These are phyloP conservation scores for Callitettix versicolor DNA, from an alignment of 1,140 invertebrate species.

Conservation along the genomic window DNA sequence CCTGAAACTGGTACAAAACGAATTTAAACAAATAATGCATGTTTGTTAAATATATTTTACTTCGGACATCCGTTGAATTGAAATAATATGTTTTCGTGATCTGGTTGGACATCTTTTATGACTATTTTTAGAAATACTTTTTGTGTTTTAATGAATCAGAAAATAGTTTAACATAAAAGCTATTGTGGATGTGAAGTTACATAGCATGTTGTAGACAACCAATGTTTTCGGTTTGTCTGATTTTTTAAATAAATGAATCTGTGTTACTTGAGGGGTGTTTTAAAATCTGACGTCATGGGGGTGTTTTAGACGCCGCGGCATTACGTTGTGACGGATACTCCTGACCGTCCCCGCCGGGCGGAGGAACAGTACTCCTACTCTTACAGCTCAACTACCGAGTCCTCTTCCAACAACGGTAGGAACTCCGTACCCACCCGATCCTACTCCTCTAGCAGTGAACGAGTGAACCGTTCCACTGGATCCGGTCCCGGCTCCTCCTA, in stretches of 20 bases:
- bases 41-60: too few relatives aligned
- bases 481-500: slow-evolving; percentile 49
- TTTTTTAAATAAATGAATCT: too few relatives aligned
- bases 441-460: slow-evolving; percentile 54
- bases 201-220: too few relatives aligned
- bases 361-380: slow-evolving; percentile 75
- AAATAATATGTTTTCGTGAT: neutral
- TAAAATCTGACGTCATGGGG: slow-evolving; percentile 16
- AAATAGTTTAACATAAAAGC: too few relatives aligned
- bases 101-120: too few relatives aligned
- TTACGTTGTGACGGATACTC: slow-evolving; percentile 70
- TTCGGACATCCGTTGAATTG: too few relatives aligned
- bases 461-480: slow-evolving; percentile 46
- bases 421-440: slow-evolving; percentile 45
- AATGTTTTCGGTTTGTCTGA: too few relatives aligned
- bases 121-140: too few relatives aligned
- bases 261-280: neutral
- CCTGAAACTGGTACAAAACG: too few relatives aligned
- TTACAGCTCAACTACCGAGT: slow-evolving; percentile 47
- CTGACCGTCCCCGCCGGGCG: slow-evolving; percentile 51
- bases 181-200: too few relatives aligned
- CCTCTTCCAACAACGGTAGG: slow-evolving; percentile 38
- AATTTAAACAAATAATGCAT: too few relatives aligned
- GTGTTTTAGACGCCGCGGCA: slow-evolving; percentile 61
- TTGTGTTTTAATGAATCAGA: too few relatives aligned